Percentiles rank a stretch among this genome's conserved stretches.
phyloP scores from a whole-genome alignment of 2,113 vertebrate species.

The Gulo gulo region DNA sequence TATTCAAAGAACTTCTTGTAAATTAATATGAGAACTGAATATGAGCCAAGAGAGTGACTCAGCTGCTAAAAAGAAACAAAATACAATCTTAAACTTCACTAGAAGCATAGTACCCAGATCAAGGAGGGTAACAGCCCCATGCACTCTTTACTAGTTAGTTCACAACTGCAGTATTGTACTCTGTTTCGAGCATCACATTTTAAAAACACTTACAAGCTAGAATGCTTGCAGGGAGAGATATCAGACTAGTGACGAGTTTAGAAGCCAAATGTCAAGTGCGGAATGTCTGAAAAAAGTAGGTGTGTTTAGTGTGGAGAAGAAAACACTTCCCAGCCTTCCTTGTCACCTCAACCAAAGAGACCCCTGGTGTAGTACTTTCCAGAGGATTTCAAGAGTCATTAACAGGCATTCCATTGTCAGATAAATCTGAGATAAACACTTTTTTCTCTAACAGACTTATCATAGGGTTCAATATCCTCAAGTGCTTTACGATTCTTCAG shows the following conservation, averaged over 20 bases:
- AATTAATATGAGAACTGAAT: slow-evolving; percentile 61
- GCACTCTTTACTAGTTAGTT: slow-evolving; percentile 33
- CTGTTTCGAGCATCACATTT: background rate
- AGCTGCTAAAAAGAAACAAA: slow-evolving; percentile 61
- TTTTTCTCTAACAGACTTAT: background rate
- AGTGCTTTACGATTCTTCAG: background rate
- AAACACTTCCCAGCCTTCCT: slow-evolving; percentile 22
- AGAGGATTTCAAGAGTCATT: slow-evolving; percentile 42
- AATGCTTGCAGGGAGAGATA: background rate
- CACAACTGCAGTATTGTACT: background rate
- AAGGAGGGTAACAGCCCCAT: background rate
- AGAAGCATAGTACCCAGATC: slow-evolving; percentile 45
- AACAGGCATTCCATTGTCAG: background rate
- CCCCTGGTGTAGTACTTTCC: background rate
- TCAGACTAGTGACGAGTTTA: background rate
- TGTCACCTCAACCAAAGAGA: background rate
- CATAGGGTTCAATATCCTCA: slow-evolving; percentile 27
- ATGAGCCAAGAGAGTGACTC: slow-evolving; percentile 62
- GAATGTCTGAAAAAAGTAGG: slow-evolving; percentile 31
- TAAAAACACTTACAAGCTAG: slow-evolving; percentile 19
- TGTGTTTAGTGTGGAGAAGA: slow-evolving; percentile 29
- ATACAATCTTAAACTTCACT: slow-evolving; percentile 50
- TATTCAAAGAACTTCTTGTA: slow-evolving; percentile 71
- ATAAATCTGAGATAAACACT: background rate
- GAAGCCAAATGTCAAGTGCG: slow-evolving; percentile 18